A percentile compares a stretch with the other conserved stretches of the same genome.
phyloP scores from a whole-genome alignment of 2,113 vertebrate species.

The Eubucco bourcierii region DNA sequence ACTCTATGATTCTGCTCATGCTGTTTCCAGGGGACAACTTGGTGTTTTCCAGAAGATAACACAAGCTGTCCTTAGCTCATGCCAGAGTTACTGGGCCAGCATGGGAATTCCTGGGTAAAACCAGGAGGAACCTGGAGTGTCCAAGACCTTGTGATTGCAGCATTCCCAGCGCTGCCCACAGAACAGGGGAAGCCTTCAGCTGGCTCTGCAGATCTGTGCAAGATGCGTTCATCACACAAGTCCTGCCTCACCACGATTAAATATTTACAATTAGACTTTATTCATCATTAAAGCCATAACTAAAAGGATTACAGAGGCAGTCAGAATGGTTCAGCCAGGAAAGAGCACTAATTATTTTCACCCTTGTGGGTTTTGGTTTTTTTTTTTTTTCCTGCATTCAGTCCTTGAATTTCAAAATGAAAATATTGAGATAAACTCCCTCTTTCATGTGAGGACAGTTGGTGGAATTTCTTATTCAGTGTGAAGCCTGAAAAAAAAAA shows the following conservation, averaged over 20 bases:
- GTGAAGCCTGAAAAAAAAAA: neutral
- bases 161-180: neutral
- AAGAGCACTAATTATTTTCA: constrained; percentile 7
- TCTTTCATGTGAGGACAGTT: neutral
- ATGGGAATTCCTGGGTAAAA: neutral
- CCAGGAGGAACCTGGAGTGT: neutral
- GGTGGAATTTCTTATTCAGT: neutral
- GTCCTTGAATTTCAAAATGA: neutral
- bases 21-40: neutral
- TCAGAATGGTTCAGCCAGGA: neutral
- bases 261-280: neutral
- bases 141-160: accelerated
- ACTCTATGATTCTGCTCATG: too few relatives aligned
- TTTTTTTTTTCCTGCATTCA: neutral
- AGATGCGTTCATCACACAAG: neutral
- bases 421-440: constrained; percentile 28
- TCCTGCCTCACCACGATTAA: neutral
- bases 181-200: neutral
- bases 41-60: neutral
- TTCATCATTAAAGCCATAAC: constrained; percentile 1
- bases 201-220: neutral
- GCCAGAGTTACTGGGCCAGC: neutral
- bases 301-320: constrained; percentile 6
- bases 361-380: neutral
- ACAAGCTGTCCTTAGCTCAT: neutral